Conservation (phyloP, 1,140 invertebrate genomes). For the Pseudomyrmex cubaensis region DNA sequence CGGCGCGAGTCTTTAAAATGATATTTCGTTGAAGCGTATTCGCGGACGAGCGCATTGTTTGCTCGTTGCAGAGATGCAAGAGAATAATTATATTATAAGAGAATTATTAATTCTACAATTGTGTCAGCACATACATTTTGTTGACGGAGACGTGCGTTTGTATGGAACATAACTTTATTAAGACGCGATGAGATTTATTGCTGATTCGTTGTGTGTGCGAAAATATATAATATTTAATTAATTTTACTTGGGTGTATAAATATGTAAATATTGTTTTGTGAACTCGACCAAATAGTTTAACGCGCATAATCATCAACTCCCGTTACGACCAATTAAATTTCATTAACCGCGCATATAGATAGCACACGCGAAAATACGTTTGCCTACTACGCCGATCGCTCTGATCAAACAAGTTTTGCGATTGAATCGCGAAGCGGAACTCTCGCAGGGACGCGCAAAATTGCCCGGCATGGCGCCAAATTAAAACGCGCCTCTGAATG, state of each 20-base stretch:
- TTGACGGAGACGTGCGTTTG: no score
- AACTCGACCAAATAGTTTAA: no score
- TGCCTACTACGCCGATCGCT: not conserved
- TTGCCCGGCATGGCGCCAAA: constrained; percentile 33
- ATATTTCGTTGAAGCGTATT: constrained; percentile 30
- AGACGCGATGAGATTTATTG: no score
- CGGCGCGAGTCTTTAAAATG: constrained; percentile 46
- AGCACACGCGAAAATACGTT: not conserved
- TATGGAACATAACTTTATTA: no score
- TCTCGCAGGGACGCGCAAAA: not conserved
- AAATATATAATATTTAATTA: no score
- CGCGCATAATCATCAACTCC: not conserved
- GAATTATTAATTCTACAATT: constrained; percentile 23
- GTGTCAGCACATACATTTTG: not conserved
- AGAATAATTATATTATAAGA: constrained; percentile 23
- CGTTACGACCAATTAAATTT: constrained; percentile 22
- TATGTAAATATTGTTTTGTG: no score
- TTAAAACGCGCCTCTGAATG: constrained; percentile 24
- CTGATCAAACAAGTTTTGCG: not conserved
- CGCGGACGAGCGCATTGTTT: no score
- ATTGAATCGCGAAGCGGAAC: constrained; percentile 10
- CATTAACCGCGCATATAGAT: not conserved
- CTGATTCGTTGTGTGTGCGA: no score
- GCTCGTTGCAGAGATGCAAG: not conserved
- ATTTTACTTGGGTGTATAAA: no score